Base-by-base conservation (phyloP, 2,797 vertebrate species). In the Ctenochaetus hawaiiensis region DNA sequence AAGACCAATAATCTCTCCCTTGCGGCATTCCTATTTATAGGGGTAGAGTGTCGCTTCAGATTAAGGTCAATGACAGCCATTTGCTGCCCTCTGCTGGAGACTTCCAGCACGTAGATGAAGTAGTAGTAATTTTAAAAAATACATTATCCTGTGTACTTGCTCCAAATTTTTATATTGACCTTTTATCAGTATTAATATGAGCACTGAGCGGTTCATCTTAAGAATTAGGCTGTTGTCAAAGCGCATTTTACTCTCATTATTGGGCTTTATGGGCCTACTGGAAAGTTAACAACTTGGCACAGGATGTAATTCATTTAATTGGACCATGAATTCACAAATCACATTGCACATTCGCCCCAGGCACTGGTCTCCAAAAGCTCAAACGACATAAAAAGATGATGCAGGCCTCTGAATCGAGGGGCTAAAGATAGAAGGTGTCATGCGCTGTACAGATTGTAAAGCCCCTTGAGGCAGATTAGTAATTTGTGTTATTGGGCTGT, bases 61-160 rank as follows among this genome's bases (percentile, higher is more conserved):
- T 92, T 83, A 87, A 63, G 56, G 63, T 90, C 84, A 85, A 48
- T 0, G 30, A 53, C 60, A 63, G 77, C 67, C 22, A 1, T 92
- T 68, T 94, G 91, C 92, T 91, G 93, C 94, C 92, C 90, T 83
- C 95, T 95, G 71, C 76, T 94, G 94, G 75, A 83, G 0, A 44
- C 8, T 47, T 0, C 2, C 0, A 2, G 7, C 6, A 1, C 16
- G 11, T 34, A n/a, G 3, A 5, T 61, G 14, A 30, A 30, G 4
- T 30, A 30, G 26, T 30, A 30, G 26, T 30, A 2, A 30, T 30
- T 30, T 30, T 30, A 30, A 30, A 30, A 30, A 30, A 2, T 30
- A 30, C 26, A 30, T 30, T 30, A 30, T 30, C 26, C 26, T 30
- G 26, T 30, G 26, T 30, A 30, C 26, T 30, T 30, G 26, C 26